These are phyloP conservation scores for Drosophila elegans DNA, from an alignment of 1,140 invertebrate genomes.

Conservation along the genomic window DNA sequence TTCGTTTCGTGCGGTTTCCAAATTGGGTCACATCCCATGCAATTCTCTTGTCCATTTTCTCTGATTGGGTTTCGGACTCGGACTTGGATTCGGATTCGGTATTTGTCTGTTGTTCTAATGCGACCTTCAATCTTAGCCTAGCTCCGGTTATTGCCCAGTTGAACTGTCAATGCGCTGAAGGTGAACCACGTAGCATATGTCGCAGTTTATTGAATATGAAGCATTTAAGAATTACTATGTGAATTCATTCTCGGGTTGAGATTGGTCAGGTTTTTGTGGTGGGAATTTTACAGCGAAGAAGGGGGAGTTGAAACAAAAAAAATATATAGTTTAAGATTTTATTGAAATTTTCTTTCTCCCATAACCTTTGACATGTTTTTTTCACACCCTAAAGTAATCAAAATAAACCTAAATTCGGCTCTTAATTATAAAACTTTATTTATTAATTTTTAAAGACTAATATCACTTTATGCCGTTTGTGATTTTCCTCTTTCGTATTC, in stretches of 20 bases:
- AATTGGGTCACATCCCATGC: slow-evolving; percentile 47
- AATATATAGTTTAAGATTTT: not conserved
- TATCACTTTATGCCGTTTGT: no score
- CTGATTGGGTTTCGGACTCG: slow-evolving; percentile 27
- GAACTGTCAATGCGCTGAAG: slow-evolving; percentile 48
- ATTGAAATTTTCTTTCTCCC: no score
- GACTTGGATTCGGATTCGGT: slow-evolving; percentile 2
- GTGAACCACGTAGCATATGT: slow-evolving; percentile 62
- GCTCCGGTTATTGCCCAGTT: slow-evolving; percentile 68
- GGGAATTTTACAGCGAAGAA: not conserved
- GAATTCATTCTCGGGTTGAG: slow-evolving; percentile 15
- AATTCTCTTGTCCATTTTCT: slow-evolving; percentile 5
- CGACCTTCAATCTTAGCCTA: slow-evolving; percentile 55
- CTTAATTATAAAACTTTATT: no score
- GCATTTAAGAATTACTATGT: slow-evolving; percentile 13
- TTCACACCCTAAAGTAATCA: no score
- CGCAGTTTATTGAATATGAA: slow-evolving; percentile 29
- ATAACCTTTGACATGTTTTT: no score
- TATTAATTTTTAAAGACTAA: no score
- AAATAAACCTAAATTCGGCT: no score
- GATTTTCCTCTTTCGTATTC: not conserved
- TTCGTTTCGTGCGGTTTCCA: slow-evolving; percentile 14
- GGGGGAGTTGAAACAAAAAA: no score
- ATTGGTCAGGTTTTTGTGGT: slow-evolving; percentile 1
- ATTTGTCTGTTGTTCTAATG: slow-evolving; percentile 31